A percentile compares a stretch with the other conserved stretches of the same genome.
phyloP scores from a whole-genome alignment of 1,140 invertebrate species.

The Drosophila sulfurigaster region DNA sequence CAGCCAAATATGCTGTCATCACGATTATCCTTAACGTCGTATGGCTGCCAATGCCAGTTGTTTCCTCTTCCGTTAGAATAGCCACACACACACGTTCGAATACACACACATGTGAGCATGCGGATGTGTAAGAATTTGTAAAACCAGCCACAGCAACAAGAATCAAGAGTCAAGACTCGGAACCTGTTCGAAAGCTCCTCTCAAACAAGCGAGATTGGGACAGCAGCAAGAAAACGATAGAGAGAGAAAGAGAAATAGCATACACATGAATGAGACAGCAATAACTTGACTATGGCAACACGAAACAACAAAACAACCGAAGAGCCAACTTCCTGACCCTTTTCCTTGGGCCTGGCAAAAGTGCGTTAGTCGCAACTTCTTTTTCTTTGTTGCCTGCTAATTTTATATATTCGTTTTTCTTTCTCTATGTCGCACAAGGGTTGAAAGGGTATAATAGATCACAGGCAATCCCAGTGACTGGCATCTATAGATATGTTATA shows the following conservation, averaged over 20 bases:
- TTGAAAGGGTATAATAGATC: not conserved
- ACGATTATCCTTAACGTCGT: slow-evolving; percentile 83
- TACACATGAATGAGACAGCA: not conserved
- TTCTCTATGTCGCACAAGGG: slow-evolving; percentile 4
- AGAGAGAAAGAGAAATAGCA: not conserved
- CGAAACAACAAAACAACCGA: slow-evolving; percentile 17
- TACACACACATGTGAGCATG: slow-evolving; percentile 26
- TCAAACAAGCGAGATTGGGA: not conserved
- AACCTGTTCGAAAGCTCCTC: slow-evolving; percentile 33
- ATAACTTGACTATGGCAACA: slow-evolving; percentile 12
- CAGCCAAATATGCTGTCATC: slow-evolving; percentile 77
- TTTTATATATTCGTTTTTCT: slow-evolving; percentile 57
- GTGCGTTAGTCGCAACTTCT: slow-evolving; percentile 28
- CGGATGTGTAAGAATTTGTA: slow-evolving; percentile 82
- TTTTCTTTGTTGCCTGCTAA: slow-evolving; percentile 78
- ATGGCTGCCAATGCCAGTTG: slow-evolving; percentile 81
- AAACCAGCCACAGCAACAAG: slow-evolving; percentile 62
- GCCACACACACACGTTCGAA: slow-evolving; percentile 25
- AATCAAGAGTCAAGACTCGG: slow-evolving; percentile 5
- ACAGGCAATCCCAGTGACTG: not conserved
- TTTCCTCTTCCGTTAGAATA: slow-evolving; percentile 77
- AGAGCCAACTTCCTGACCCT: slow-evolving; percentile 37
- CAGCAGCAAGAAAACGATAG: too few species aligned
- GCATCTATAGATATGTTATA: too few species aligned
- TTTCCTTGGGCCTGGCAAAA: slow-evolving; percentile 4